These are phyloP conservation scores for Bruchidius siliquastri DNA, from an alignment of 2,888 invertebrate genomes.

Conservation along the genomic window DNA sequence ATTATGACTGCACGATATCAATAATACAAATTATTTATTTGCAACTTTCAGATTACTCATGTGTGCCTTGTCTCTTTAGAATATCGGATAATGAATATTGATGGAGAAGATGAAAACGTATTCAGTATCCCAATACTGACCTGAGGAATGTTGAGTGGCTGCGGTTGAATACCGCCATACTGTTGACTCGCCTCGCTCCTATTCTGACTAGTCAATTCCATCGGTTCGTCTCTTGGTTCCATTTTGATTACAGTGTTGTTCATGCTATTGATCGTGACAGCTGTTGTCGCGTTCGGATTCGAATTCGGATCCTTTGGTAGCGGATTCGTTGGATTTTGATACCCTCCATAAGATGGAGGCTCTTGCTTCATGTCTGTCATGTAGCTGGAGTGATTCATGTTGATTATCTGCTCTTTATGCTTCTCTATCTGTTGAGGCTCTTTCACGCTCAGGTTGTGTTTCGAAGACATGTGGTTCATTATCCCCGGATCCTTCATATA, in stretches of 20 bases:
- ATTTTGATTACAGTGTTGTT: slow-evolving; percentile 38
- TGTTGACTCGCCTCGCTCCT: slow-evolving; percentile 19
- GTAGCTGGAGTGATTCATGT: slow-evolving; percentile 37
- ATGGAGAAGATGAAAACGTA: too few species aligned
- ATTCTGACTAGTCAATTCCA: slow-evolving; percentile 42
- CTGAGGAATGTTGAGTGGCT: slow-evolving; percentile 43
- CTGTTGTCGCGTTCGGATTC: slow-evolving; percentile 20
- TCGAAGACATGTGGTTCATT: slow-evolving; percentile 28
- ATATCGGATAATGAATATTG: too few species aligned
- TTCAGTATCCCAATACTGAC: too few species aligned
- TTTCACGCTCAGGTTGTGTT: slow-evolving; percentile 36
- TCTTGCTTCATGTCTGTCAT: slow-evolving; percentile 34
- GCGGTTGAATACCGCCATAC: slow-evolving; percentile 16
- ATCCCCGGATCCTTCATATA: slow-evolving; percentile 35
- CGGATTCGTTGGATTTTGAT: slow-evolving; percentile 15
- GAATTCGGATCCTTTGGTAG: slow-evolving; percentile 19
- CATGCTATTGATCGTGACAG: slow-evolving; percentile 21
- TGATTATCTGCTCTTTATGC: slow-evolving; percentile 36
- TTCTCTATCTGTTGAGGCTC: slow-evolving; percentile 27
- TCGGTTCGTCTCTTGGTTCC: slow-evolving; percentile 46
- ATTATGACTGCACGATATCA: too few species aligned
- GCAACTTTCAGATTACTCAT: too few species aligned
- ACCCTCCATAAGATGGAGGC: slow-evolving; percentile 19
- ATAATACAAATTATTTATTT: too few species aligned
- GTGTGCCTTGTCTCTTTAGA: too few species aligned